Evolutionary conservation across 2,113 vertebrate species (phyloP).

Genomic region (Ia io): DNA sequence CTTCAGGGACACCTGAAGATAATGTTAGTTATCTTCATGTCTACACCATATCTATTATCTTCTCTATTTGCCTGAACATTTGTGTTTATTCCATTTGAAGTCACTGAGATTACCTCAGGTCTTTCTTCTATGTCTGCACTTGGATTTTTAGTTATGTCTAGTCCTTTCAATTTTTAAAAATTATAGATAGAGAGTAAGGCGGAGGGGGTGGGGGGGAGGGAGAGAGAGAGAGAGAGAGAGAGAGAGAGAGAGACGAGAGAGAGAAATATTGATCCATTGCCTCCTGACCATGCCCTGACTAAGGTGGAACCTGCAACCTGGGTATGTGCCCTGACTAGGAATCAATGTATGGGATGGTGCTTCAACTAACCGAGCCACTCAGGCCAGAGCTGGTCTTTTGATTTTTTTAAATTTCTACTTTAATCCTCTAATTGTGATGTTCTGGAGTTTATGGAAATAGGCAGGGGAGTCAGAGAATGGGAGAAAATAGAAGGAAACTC

Average conservation of each 20-base stretch:
- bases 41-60: rapidly evolving
- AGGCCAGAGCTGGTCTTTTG: background rate
- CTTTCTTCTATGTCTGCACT: background rate
- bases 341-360: too few relatives aligned
- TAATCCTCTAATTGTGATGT: background rate
- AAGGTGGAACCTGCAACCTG: too few relatives aligned
- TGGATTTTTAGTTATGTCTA: background rate
- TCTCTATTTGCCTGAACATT: background rate
- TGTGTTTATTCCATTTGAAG: background rate
- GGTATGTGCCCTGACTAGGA: too few relatives aligned
- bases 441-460: background rate
- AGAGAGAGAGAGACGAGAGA: too few relatives aligned
- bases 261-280: too few relatives aligned
- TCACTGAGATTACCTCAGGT: background rate
- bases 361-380: too few relatives aligned
- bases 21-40: background rate
- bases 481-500: too few relatives aligned
- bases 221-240: too few relatives aligned
- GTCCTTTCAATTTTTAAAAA: background rate
- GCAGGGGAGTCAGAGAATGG: too few relatives aligned
- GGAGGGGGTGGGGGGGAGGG: too few relatives aligned
- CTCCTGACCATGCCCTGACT: too few relatives aligned
- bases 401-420: background rate
- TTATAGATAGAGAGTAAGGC: too few relatives aligned
- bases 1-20: background rate